These are phyloP conservation scores for Rhizoglyphus robini DNA, from an alignment of 1,140 invertebrate genomes.

Conservation along the genomic window DNA sequence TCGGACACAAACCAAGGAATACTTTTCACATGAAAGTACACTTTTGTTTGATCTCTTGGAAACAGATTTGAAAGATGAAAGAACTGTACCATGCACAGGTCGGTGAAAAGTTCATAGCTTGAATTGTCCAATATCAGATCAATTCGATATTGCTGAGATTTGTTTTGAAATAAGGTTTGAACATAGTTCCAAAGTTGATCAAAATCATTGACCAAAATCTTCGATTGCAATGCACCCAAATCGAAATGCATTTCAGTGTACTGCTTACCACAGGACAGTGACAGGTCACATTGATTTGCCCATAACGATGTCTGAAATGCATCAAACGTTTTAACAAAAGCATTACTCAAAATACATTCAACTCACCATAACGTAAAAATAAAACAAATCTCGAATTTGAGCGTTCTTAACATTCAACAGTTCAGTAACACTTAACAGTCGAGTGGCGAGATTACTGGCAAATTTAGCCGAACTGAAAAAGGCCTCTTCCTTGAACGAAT, in stretches of 20 bases:
- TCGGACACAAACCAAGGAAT: constrained; percentile 97
- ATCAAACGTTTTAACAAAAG: constrained; percentile 17
- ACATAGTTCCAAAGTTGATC: constrained; percentile 26
- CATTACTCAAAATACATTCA: not conserved
- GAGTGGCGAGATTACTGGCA: not conserved
- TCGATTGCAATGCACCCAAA: constrained; percentile 47
- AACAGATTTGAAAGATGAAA: constrained; percentile 52
- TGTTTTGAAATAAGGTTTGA: constrained; percentile 18
- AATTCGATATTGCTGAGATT: constrained; percentile 27
- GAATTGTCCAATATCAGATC: constrained; percentile 86
- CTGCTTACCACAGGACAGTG: constrained; percentile 55
- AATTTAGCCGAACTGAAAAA: constrained; percentile 38
- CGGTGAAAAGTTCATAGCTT: constrained; percentile 81
- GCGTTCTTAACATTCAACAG: not conserved
- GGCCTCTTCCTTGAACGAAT: constrained; percentile 50
- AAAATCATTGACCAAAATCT: constrained; percentile 53
- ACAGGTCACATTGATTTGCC: constrained; percentile 73
- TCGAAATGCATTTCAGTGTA: constrained; percentile 43
- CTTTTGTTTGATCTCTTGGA: constrained; percentile 26
- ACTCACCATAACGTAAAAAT: constrained; percentile 6
- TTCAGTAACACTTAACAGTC: not conserved
- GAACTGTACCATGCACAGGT: constrained; percentile 72
- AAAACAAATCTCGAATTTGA: not conserved
- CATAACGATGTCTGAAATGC: constrained; percentile 36
- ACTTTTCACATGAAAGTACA: constrained; percentile 72